Percentiles rank a stretch among this genome's conserved stretches.
These are phyloP conservation scores for Yponomeuta plumbellus DNA, from an alignment of 2,888 invertebrate genomes.

Conservation along the genomic window DNA sequence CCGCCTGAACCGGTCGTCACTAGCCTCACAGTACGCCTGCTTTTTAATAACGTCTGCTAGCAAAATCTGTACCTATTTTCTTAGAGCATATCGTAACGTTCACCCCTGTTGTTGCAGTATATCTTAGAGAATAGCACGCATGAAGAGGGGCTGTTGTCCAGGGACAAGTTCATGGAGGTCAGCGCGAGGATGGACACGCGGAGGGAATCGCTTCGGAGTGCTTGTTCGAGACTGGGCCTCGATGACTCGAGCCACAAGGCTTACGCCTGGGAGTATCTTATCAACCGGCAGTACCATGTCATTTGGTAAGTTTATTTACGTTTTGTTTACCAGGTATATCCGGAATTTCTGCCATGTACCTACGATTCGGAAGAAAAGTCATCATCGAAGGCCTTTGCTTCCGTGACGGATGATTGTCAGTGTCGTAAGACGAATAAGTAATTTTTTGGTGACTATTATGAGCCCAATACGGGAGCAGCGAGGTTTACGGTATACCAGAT, in stretches of 20 bases:
- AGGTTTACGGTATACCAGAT: too few relatives aligned
- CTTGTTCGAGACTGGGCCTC: slow-evolving; percentile 78
- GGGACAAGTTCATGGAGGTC: slow-evolving; percentile 76
- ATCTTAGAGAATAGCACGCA: slow-evolving; percentile 65
- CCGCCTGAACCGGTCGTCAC: too few relatives aligned
- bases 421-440: too few relatives aligned
- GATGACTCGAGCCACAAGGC: slow-evolving; percentile 80
- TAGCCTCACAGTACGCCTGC: too few relatives aligned
- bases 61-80: background rate
- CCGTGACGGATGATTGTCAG: too few relatives aligned
- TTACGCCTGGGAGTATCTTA: slow-evolving; percentile 91
- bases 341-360: too few relatives aligned
- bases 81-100: background rate
- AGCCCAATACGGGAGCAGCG: too few relatives aligned
- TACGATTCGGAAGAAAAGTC: too few relatives aligned
- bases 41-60: too few relatives aligned
- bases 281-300: slow-evolving; percentile 86
- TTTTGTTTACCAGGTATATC: background rate
- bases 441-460: too few relatives aligned
- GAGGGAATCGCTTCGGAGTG: slow-evolving; percentile 73
- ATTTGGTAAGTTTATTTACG: slow-evolving; percentile 78
- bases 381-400: too few relatives aligned
- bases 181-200: slow-evolving; percentile 77
- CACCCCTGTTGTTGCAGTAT: slow-evolving; percentile 56
- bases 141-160: slow-evolving; percentile 54